Conservation (phyloP, 2,888 invertebrate genomes). For the Muscina levida region DNA sequence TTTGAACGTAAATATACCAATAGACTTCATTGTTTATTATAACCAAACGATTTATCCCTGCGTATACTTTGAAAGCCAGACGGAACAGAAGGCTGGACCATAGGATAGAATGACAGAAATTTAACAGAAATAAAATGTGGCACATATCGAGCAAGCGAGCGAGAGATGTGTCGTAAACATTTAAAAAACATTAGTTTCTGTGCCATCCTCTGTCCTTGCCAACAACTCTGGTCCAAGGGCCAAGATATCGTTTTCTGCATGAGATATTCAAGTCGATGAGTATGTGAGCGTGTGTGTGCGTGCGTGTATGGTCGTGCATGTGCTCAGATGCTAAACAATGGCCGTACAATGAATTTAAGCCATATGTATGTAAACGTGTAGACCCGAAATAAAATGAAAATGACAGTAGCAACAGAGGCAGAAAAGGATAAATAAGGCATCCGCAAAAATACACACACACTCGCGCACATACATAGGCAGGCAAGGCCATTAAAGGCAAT, state of each 20-base stretch:
- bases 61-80: neutral
- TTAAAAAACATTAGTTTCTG: conserved; percentile 41
- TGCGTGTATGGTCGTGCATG: neutral
- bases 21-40: conserved; percentile 26
- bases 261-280: conserved; percentile 11
- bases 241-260: neutral
- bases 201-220: conserved; percentile 8
- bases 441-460: conserved; percentile 20
- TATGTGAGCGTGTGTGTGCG: neutral
- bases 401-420: conserved; percentile 10
- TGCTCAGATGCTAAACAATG: conserved; percentile 18
- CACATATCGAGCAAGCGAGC: conserved; percentile 6
- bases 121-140: conserved; percentile 42
- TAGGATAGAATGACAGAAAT: conserved; percentile 14
- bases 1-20: neutral
- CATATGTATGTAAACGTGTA: neutral
- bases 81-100: neutral
- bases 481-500: conserved; percentile 46
- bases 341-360: conserved; percentile 16
- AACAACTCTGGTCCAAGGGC: neutral
- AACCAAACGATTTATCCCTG: neutral
- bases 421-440: conserved; percentile 36
- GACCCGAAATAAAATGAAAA: conserved; percentile 38
- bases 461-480: neutral
- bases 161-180: conserved; percentile 44